Conservation (phyloP, 2,797 vertebrate genomes). For the Poecile montanus region DNA sequence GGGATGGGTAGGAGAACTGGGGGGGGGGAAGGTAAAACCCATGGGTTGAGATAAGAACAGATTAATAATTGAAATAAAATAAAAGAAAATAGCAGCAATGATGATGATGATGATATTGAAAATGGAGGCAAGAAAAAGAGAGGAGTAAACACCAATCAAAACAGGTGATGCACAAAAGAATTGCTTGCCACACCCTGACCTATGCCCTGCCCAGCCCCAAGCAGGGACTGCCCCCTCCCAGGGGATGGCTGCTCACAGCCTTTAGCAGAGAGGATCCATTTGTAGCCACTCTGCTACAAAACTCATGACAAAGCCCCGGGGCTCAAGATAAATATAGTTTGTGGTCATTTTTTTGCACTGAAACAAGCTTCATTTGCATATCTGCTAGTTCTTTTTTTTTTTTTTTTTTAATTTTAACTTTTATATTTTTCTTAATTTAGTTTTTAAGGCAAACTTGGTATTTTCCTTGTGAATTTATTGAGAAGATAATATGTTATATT, state of each 20-base stretch:
- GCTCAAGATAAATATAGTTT: neutral
- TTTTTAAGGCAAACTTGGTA: neutral
- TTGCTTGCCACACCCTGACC: neutral
- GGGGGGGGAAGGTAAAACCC: no score
- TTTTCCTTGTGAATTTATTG: neutral
- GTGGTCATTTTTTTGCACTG: no score
- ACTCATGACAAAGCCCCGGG: neutral
- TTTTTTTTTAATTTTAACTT: no score
- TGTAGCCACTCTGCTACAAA: neutral
- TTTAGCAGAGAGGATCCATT: neutral
- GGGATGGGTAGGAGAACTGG: neutral
- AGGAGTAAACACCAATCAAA: neutral
- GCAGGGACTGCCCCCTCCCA: no score
- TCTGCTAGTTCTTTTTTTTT: neutral
- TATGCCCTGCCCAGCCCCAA: neutral
- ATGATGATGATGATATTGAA: neutral
- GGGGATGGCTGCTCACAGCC: neutral
- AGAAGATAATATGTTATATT: neutral
- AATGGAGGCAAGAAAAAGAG: neutral
- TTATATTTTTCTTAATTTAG: neutral
- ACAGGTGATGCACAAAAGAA: no score
- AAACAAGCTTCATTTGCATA: neutral
- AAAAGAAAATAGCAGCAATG: neutral
- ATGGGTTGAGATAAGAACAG: neutral
- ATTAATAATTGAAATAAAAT: neutral